A percentile compares a stretch with the other conserved stretches of the same genome.
Conservation (phyloP, 1,140 invertebrate species). For the Calephelis virginiensis region DNA sequence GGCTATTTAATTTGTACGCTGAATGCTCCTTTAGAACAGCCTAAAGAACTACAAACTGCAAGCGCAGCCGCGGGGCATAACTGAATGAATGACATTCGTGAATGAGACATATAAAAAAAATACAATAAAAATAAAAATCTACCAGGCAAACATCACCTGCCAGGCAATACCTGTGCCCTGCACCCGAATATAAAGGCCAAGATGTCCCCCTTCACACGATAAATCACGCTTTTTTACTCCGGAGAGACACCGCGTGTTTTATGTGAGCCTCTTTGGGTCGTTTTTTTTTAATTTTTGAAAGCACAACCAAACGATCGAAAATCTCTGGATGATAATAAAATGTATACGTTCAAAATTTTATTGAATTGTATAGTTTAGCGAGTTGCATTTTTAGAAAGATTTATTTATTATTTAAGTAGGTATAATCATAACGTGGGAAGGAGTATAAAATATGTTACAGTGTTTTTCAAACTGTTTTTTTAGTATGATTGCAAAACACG, state of each 20-base stretch:
- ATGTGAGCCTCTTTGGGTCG: slow-evolving; percentile 40
- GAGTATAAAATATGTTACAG: no score
- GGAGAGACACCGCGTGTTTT: slow-evolving; percentile 57
- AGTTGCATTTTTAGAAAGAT: no score
- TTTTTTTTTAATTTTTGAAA: neutral
- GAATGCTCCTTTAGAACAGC: no score
- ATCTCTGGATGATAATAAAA: neutral
- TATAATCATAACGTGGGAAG: no score
- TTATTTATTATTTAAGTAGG: no score
- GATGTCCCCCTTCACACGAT: slow-evolving; percentile 71
- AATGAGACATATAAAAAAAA: neutral
- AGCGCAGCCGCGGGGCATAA: no score
- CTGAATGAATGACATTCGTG: neutral
- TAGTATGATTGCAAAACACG: no score
- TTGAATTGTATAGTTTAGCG: no score
- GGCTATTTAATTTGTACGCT: no score
- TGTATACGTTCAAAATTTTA: no score
- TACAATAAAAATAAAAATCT: slow-evolving; percentile 14
- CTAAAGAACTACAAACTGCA: no score
- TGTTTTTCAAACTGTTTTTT: no score
- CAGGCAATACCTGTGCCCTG: slow-evolving; percentile 51
- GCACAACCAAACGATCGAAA: neutral
- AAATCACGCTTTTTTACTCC: slow-evolving; percentile 67
- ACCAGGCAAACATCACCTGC: slow-evolving; percentile 51
- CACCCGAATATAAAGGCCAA: slow-evolving; percentile 50